These are phyloP conservation scores for Galerucella nymphaeae DNA, from an alignment of 2,888 invertebrate species.

Conservation along the genomic window DNA sequence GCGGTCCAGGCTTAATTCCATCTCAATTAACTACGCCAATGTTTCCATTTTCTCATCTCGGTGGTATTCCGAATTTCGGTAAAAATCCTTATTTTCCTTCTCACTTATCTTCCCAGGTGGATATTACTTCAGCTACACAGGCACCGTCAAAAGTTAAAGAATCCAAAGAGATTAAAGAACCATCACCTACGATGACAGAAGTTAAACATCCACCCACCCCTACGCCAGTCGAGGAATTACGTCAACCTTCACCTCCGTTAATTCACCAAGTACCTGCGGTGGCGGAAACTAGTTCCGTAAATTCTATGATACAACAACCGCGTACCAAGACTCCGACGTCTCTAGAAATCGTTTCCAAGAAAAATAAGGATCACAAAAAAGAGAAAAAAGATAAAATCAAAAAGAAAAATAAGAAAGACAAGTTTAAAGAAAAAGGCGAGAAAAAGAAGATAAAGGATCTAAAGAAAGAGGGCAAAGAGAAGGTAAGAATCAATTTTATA, in stretches of 20 bases:
- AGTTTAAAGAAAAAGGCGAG: constrained; percentile 65
- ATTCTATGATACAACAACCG: constrained; percentile 3
- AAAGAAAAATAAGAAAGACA: constrained; percentile 73
- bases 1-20: constrained; percentile 59
- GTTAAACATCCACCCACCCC: constrained; percentile 47
- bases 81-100: constrained; percentile 71
- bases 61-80: constrained; percentile 67
- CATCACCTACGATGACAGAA: constrained; percentile 26
- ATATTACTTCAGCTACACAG: constrained; percentile 49
- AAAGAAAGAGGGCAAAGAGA: constrained; percentile 60
- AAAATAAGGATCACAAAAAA: constrained; percentile 68
- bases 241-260: constrained; percentile 4
- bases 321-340: constrained; percentile 25
- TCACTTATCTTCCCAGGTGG: constrained; percentile 66
- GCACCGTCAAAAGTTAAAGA: constrained; percentile 42
- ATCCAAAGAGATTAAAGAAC: constrained; percentile 39
- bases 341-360: constrained; percentile 51
- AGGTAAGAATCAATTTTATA: background rate
- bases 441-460: constrained; percentile 64
- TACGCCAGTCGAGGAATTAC: constrained; percentile 17
- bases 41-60: constrained; percentile 60
- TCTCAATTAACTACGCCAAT: constrained; percentile 50
- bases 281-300: constrained; percentile 33
- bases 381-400: constrained; percentile 76
- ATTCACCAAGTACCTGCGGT: constrained; percentile 27